phyloP scores from a whole-genome alignment of 2,113 vertebrate genomes.

The human (Homo sapiens) region GRCh38 chr17:68444001-68444500 shows the following conservation, averaged over 20 bases:
- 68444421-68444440: not conserved
- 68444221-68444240: not conserved
- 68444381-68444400: not conserved
- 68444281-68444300: not conserved
- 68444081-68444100: not conserved
- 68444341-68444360: not conserved
- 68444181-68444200: not conserved
- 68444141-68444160: not conserved
- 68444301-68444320: not conserved
- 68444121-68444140: not conserved
- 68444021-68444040: not conserved
- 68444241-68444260: not conserved
- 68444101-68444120: conserved; percentile 38
- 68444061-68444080: not conserved
- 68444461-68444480: accelerated
- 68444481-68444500: conserved; percentile 85
- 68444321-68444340: no score
- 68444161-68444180: not conserved
- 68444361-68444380: not conserved
- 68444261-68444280: not conserved
- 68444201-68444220: not conserved
- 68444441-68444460: accelerated
- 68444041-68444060: not conserved
- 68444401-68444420: not conserved
- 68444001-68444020: not conserved